These are phyloP conservation scores for Chaetophractus vellerosus DNA, from an alignment of 2,797 vertebrate genomes.

Conservation along the genomic window DNA sequence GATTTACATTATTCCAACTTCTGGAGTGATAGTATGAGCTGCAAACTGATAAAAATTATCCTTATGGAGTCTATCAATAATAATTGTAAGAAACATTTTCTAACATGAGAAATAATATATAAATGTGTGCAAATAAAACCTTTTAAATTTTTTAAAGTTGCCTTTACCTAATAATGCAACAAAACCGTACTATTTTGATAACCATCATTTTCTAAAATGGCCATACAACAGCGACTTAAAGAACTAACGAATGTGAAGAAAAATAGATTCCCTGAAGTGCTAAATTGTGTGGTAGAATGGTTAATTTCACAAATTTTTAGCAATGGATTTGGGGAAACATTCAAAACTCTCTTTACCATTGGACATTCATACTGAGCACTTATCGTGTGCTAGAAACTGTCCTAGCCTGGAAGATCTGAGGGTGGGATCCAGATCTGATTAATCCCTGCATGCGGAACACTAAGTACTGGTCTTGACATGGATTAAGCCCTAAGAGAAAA, in stretches of 20 bases:
- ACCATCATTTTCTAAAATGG: constrained; percentile 48
- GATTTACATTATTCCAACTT: constrained; percentile 64
- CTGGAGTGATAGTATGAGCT: constrained; percentile 56
- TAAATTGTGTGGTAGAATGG: background rate
- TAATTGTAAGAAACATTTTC: constrained; percentile 73
- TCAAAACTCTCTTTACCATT: background rate
- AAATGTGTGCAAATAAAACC: constrained; percentile 53
- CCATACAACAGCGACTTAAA: background rate
- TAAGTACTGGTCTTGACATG: background rate
- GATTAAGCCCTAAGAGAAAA: background rate
- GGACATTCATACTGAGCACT: no score
- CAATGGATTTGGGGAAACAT: background rate
- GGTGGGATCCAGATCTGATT: background rate
- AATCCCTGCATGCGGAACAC: background rate
- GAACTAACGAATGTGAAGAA: constrained; percentile 20
- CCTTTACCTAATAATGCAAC: constrained; percentile 8
- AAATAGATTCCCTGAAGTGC: background rate
- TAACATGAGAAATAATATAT: constrained; percentile 3
- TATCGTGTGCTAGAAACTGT: no score
- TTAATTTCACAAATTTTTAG: constrained; percentile 42
- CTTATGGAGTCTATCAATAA: constrained; percentile 67
- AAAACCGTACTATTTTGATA: constrained; percentile 13
- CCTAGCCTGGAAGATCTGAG: background rate
- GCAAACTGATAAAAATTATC: constrained; percentile 75
- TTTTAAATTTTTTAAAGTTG: constrained; percentile 59